Base-by-base conservation (phyloP, 1,140 invertebrate genomes). In the Hyposmocoma kahamanoa region DNA sequence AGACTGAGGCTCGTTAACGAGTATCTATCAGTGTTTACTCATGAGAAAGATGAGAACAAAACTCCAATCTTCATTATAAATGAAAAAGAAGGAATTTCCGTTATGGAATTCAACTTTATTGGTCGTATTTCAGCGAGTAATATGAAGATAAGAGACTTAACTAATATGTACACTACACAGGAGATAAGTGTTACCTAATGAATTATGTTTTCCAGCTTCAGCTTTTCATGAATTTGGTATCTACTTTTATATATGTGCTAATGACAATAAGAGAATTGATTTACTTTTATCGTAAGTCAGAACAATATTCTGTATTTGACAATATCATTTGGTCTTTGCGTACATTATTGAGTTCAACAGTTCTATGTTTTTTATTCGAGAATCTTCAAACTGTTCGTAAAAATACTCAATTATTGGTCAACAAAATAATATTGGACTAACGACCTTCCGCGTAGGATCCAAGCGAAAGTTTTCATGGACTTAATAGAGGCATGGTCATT, bases 341-440 rank as follows among this genome's bases (percentile, higher is more conserved):
- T 13, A 52, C 66, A 54, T 60, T 73, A 3, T 26, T 67, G 5
- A 56, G 47, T 22, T 55, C 79, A n/a, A 56, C 57, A 2, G 21
- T 61, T 0, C 64, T 0, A 65, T 82, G 56, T 72, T 62, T 3
- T 54, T 65, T 4, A 47, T 79, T 69, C 50, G 78, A 79, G 45
- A 51, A 22, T n/a, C 19, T 82, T 13, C 52, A 62, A 21, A 24
- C 48, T 15, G 50, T 42, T 18, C 68, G 71, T 22, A 70, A 65
- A 10, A 19, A 50, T 13, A 73, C 61, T 11, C 71, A 61, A 36
- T 46, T 65, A 43, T 47, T 71, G 19, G 56, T 76, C 1, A 78
- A 76, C 42, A 59, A 78, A 41, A 42, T 80, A 10, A 72, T 82
- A 15, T 70, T 76, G 64, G 57, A 82, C 24, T 79, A n/a, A 74